A percentile compares a stretch with the other conserved stretches of the same genome.
phyloP scores from a whole-genome alignment of 2,797 vertebrate genomes.

The Poeciliopsis infans region DNA sequence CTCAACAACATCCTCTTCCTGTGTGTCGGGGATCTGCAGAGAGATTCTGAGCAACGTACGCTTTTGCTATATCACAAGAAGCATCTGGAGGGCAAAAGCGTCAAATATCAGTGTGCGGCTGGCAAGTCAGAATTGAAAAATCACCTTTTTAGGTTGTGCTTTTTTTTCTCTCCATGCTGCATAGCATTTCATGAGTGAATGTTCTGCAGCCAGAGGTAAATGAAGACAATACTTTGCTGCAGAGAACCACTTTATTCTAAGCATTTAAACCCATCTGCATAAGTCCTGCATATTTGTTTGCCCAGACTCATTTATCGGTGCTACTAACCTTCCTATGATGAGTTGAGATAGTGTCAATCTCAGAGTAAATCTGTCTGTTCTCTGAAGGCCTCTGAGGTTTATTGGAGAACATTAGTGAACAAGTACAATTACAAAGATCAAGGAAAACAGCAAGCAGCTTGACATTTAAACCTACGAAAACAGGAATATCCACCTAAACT shows the following conservation, averaged over 20 bases:
- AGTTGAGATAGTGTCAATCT: neutral
- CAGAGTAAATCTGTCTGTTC: neutral
- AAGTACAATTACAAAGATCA: neutral
- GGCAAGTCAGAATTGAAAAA: slow-evolving; percentile 2
- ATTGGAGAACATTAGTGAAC: neutral
- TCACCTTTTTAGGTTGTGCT: neutral
- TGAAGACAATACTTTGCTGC: neutral
- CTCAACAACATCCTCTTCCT: slow-evolving; percentile 38
- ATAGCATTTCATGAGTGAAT: neutral
- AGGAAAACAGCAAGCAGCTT: neutral
- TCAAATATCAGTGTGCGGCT: slow-evolving; percentile 10
- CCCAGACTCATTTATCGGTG: neutral
- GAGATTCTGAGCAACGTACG: neutral
- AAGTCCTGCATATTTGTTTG: neutral
- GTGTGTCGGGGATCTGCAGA: slow-evolving; percentile 10
- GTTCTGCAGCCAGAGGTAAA: neutral
- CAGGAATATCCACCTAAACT: neutral
- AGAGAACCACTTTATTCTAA: slow-evolving; percentile 5
- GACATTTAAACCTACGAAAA: neutral
- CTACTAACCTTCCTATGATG: neutral
- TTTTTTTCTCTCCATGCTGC: neutral
- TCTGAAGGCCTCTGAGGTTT: neutral
- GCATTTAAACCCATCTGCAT: neutral
- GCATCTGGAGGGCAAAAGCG: neutral
- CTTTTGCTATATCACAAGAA: slow-evolving; percentile 7